Base-by-base conservation (phyloP, 2,888 invertebrate species). In the Nomada lathburiana region DNA sequence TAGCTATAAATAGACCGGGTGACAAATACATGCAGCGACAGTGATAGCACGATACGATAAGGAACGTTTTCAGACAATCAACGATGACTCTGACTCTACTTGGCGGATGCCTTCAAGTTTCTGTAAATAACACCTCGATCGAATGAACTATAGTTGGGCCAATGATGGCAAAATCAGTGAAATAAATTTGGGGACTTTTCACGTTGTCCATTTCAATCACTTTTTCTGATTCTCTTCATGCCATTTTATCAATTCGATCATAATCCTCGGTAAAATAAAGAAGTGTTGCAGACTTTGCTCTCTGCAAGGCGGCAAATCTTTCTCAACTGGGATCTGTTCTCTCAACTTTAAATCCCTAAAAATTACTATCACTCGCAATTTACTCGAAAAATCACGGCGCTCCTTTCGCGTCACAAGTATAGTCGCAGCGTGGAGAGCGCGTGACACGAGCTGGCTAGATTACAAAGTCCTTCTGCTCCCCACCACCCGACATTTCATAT, bases 391-490 rank as follows among this genome's bases (percentile, higher is more conserved):
- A 76, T 80, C 73, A 44, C 71, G 68, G 52, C 57, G 67, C 73
- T 74, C 70, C 65, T 55, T 80, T 44, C 76, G 73, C 80, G 84
- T 81, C 80, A 79, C 75, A 65, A 76, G 76, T 67, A 73, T 80
- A 85, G 83, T 83, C 84, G 76, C 75, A 79, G 83, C 89, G 82
- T 79, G 87, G 78, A 83, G 81, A 89, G 83, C 87, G 90, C 90
- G 88, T 89, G 90, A 91, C 89, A 90, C 89, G 89, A 85, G 87
- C 85, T 82, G 89, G 85, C 86, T 85, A 88, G 83, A 87, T 83
- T 84, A 85, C 85, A 76, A 76, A 81, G 84, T 83, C 88, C 83
- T 87, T 88, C 83, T 87, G 86, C 59, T 75, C 90, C 90, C 91
- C 90, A 89, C 90, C 86, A 79, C 55, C 9, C 36, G 29, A 20